These are phyloP conservation scores for Crambe crambe DNA, from an alignment of 37 sponge, comb jelly and placozoan species.

Conservation along the genomic window DNA sequence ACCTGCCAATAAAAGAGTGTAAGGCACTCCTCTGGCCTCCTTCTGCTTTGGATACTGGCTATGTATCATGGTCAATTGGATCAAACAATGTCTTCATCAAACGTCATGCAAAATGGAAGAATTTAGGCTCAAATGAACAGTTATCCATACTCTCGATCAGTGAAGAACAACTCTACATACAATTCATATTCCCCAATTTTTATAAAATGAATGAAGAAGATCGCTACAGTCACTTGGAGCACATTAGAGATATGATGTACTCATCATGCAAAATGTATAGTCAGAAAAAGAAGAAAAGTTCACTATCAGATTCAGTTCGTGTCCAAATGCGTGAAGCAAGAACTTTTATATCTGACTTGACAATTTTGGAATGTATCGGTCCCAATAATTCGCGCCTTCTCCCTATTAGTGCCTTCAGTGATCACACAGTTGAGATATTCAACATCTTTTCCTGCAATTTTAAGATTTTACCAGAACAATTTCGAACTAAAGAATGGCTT, in stretches of 20 bases:
- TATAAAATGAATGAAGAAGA: conserved; percentile 25
- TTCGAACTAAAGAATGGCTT: conserved; percentile 24
- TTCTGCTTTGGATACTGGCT: conserved; percentile 1
- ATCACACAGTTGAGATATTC: conserved; percentile 26
- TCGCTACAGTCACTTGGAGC: conserved; percentile 34
- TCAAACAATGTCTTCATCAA: conserved; percentile 30
- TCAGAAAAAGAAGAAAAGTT: not conserved
- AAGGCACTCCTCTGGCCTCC: conserved; percentile 40
- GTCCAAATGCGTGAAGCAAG: not conserved
- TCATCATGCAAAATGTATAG: not conserved
- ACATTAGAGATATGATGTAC: conserved; percentile 43
- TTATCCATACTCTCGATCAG: conserved; percentile 13
- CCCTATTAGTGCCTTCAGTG: conserved; percentile 22
- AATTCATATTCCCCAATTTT: conserved; percentile 48
- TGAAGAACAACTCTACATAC: conserved; percentile 22
- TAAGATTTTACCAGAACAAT: conserved; percentile 18
- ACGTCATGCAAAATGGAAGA: conserved; percentile 28
- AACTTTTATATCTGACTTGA: conserved; percentile 8
- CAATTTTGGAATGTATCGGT: conserved; percentile 34
- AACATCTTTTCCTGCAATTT: conserved; percentile 16
- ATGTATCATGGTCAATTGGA: conserved; percentile 21
- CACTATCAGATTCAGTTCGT: not conserved
- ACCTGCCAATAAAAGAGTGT: conserved; percentile 8
- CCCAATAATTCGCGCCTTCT: conserved; percentile 8
- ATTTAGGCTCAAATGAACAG: not conserved